These are phyloP conservation scores for Catharus fuscescens DNA, from an alignment of 2,113 vertebrate species.

Conservation along the genomic window DNA sequence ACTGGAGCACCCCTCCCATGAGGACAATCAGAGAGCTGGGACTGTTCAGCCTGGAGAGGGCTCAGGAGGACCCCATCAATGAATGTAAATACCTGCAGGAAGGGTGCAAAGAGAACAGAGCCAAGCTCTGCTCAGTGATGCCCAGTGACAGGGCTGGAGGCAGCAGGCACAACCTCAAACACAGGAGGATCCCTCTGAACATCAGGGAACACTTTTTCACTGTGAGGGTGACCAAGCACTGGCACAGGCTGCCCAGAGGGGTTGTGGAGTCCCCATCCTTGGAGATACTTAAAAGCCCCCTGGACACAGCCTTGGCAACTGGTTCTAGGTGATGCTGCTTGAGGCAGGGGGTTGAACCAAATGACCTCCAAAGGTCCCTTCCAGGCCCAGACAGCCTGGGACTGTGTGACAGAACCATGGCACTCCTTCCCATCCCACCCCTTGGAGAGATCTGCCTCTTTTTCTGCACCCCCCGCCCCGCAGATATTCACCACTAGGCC, in stretches of 20 bases:
- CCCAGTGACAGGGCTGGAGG: not conserved
- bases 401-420: not conserved
- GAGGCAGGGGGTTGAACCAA: not conserved
- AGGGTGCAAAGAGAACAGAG: not conserved
- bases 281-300: not conserved
- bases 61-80: not conserved
- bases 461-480: too few relatives aligned
- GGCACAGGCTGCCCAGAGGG: not conserved
- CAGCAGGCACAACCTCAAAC: not conserved
- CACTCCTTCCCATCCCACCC: fast-evolving
- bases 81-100: not conserved
- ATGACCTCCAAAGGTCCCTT: not conserved
- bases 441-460: not conserved
- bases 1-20: not conserved
- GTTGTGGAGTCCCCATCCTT: not conserved
- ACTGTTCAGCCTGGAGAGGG: not conserved
- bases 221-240: fast-evolving
- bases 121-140: not conserved
- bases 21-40: not conserved
- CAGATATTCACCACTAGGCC: not conserved
- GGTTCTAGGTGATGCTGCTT: not conserved
- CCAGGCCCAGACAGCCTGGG: not conserved
- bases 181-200: not conserved
- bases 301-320: not conserved
- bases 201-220: not conserved